Conservation (phyloP, 2,797 vertebrate genomes). For the Liasis olivaceus region DNA sequence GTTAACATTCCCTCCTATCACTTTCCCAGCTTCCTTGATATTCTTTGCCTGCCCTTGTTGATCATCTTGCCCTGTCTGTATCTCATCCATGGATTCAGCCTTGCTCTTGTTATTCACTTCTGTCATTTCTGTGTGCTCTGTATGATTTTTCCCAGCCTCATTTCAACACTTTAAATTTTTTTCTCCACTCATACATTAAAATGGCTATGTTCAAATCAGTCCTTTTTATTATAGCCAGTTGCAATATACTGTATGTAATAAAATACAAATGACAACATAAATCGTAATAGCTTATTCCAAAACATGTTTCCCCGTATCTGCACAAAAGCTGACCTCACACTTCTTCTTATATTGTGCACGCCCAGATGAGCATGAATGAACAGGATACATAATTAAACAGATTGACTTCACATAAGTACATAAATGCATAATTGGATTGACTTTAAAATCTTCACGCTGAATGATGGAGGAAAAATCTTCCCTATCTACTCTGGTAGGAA, state of each 20-base stretch:
- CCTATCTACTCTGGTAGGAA: not conserved
- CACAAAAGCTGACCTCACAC: not conserved
- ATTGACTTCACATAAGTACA: slow-evolving; percentile 6
- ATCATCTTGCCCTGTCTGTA: not conserved
- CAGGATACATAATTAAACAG: not conserved
- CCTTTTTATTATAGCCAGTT: not conserved
- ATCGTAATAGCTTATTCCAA: not conserved
- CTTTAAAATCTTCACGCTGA: not conserved
- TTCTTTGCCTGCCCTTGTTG: not conserved
- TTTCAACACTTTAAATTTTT: not conserved
- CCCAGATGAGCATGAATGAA: not conserved
- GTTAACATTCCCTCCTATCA: not conserved
- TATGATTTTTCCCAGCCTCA: not conserved
- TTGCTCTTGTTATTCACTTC: not conserved
- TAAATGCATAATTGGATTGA: not conserved
- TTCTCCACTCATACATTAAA: not conserved
- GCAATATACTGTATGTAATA: not conserved
- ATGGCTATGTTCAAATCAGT: not conserved
- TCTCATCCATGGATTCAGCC: not conserved
- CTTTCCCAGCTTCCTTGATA: not conserved
- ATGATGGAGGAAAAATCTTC: not conserved
- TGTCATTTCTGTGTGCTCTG: not conserved
- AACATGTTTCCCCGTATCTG: not conserved
- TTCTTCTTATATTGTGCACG: not conserved
- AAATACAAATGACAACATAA: not conserved